Evolutionary conservation across 2,797 vertebrate genomes (phyloP).

Genomic region (Cynopterus sphinx): DNA sequence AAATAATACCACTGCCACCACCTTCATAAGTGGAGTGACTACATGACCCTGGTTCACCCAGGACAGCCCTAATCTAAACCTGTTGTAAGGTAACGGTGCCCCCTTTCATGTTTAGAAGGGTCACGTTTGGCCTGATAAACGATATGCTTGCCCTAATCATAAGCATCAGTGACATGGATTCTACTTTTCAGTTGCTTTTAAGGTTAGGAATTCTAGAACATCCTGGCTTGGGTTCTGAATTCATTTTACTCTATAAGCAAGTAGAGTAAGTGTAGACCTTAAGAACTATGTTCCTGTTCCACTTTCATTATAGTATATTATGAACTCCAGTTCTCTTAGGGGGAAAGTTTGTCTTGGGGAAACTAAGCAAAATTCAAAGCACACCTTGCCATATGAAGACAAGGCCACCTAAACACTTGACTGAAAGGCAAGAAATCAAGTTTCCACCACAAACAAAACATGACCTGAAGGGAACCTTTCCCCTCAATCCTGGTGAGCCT

Average conservation of each 20-base stretch:
- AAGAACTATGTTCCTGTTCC: not conserved
- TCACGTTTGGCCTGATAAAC: not conserved
- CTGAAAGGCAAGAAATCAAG: not conserved
- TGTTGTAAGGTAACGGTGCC: not conserved
- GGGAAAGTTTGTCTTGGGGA: not conserved
- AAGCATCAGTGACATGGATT: not conserved
- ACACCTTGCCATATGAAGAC: not conserved
- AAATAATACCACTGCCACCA: not conserved
- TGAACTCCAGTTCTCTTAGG: not conserved
- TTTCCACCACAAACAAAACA: not conserved
- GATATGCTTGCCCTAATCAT: not conserved
- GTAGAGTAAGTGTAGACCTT: not conserved
- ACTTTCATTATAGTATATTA: not conserved
- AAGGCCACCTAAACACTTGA: not conserved
- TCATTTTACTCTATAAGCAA: slow-evolving; percentile 4
- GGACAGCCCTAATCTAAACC: not conserved
- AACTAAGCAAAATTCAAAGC: not conserved
- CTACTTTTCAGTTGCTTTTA: not conserved
- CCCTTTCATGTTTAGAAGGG: not conserved
- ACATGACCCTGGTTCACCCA: not conserved
- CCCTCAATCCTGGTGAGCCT: not conserved
- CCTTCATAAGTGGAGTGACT: not conserved
- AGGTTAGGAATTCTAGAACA: slow-evolving; percentile 14
- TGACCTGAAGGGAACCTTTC: not conserved
- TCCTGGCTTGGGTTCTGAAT: not conserved